Conservation (phyloP, 2,888 invertebrate species). For the Eledone cirrhosa region DNA sequence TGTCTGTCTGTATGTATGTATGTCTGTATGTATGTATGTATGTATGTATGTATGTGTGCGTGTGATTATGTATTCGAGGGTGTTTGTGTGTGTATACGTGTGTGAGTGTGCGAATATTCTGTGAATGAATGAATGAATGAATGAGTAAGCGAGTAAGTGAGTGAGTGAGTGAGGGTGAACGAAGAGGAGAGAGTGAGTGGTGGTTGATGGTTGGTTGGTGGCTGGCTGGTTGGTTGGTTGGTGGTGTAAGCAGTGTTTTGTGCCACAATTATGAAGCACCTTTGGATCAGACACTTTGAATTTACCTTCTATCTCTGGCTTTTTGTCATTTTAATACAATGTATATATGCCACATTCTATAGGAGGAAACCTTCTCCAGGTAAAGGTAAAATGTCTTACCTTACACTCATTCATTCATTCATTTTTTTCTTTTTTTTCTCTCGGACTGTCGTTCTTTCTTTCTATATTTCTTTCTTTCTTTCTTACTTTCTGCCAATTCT, state of each 20-base stretch:
- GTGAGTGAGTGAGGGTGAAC: neutral
- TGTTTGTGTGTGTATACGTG: too few relatives aligned
- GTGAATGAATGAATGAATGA: neutral
- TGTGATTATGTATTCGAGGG: too few relatives aligned
- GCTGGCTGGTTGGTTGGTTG: neutral
- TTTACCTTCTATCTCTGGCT: slow-evolving; percentile 25
- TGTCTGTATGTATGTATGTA: too few relatives aligned
- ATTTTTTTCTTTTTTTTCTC: neutral
- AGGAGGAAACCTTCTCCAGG: slow-evolving; percentile 27
- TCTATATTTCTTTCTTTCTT: neutral
- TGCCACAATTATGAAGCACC: slow-evolving; percentile 24
- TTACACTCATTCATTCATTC: neutral
- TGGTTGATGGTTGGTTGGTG: slow-evolving; percentile 1
- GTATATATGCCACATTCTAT: slow-evolving; percentile 22
- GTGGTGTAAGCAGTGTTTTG: slow-evolving; percentile 12
- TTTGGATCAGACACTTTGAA: slow-evolving; percentile 25
- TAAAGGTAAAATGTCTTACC: slow-evolving; percentile 21
- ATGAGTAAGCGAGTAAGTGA: too few relatives aligned
- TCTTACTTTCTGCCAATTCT: neutral
- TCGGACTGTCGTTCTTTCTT: neutral
- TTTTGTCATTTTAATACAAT: slow-evolving; percentile 23
- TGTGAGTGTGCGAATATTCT: too few relatives aligned
- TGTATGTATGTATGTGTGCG: neutral
- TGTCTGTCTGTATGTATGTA: too few relatives aligned
- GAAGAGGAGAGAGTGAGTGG: neutral